Percentiles rank a stretch among this genome's conserved stretches.
phyloP scores from a whole-genome alignment of 2,113 vertebrate genomes.

The Mesoclemmys tuberculata region DNA sequence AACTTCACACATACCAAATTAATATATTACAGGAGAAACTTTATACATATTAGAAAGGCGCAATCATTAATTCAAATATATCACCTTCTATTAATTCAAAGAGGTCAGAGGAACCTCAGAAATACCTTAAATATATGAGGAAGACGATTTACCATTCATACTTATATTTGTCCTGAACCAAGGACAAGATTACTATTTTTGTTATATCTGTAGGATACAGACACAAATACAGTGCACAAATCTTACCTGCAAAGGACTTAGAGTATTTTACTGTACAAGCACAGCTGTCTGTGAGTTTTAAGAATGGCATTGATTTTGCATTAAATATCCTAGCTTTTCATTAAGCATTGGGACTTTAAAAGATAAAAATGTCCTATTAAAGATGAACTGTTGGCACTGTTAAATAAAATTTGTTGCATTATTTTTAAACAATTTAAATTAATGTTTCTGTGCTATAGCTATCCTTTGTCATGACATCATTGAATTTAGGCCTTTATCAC shows the following conservation, averaged over 20 bases:
- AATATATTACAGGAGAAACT: background rate
- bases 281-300: background rate
- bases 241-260: background rate
- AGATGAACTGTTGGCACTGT: background rate
- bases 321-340: background rate
- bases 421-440: background rate
- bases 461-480: background rate
- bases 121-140: background rate
- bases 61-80: background rate
- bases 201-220: background rate
- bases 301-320: background rate
- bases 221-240: background rate
- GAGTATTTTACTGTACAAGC: background rate
- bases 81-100: background rate
- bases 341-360: background rate
- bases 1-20: background rate
- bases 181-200: background rate
- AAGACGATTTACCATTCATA: background rate
- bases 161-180: background rate
- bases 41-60: background rate
- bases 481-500: background rate
- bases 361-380: background rate
- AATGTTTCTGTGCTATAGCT: background rate
- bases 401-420: background rate
- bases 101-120: background rate